Conservation (phyloP, 2,888 invertebrate genomes). For the Sphaeridia pumilis region DNA sequence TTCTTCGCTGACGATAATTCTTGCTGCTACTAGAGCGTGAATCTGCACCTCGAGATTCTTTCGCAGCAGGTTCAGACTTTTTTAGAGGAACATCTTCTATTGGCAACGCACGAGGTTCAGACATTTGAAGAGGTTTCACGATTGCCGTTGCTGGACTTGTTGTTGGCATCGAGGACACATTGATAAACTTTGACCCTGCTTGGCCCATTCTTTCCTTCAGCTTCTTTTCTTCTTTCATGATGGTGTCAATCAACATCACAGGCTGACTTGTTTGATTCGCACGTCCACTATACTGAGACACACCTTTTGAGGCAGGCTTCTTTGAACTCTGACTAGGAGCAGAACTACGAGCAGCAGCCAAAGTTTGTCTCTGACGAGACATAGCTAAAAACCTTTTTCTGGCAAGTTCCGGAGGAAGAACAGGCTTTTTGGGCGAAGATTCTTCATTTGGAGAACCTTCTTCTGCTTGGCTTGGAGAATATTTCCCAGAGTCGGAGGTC, state of each 20-base stretch:
- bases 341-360: conserved; percentile 33
- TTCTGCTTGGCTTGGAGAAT: conserved; percentile 33
- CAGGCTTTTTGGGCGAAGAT: conserved; percentile 24
- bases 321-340: conserved; percentile 17
- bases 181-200: conserved; percentile 11
- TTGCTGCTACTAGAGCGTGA: neutral
- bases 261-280: conserved; percentile 12
- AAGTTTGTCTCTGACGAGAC: conserved; percentile 36
- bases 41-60: no score
- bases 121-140: conserved; percentile 24
- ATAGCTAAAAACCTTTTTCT: conserved; percentile 42
- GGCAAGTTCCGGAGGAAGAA: conserved; percentile 40
- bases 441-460: conserved; percentile 20
- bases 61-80: no score
- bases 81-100: neutral
- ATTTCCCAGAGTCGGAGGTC: conserved; percentile 27
- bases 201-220: conserved; percentile 35
- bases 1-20: neutral
- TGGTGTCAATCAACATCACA: conserved; percentile 27
- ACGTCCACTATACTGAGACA: conserved; percentile 26
- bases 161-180: conserved; percentile 17
- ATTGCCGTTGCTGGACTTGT: conserved; percentile 23
- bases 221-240: conserved; percentile 35
- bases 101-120: conserved; percentile 1
- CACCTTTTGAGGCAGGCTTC: conserved; percentile 26